Conservation (phyloP, 2,888 invertebrate species). For the Sycophila texana region DNA sequence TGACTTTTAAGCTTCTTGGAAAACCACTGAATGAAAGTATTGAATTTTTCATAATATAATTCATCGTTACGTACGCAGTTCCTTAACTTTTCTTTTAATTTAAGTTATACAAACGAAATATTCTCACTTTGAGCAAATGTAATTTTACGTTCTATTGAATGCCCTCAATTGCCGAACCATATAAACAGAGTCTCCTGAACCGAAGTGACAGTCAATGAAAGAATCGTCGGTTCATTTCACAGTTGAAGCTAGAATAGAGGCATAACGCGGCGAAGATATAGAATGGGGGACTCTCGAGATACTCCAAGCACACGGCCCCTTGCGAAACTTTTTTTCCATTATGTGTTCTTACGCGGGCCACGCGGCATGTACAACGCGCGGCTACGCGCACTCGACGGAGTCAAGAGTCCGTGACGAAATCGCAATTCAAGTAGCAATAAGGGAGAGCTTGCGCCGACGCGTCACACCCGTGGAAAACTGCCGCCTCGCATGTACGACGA, state of each 20-base stretch:
- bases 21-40: neutral
- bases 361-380: conserved; percentile 39
- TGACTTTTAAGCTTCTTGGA: neutral
- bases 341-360: conserved; percentile 41
- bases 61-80: too few species aligned
- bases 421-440: conserved; percentile 64
- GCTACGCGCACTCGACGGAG: conserved; percentile 53
- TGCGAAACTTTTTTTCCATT: conserved; percentile 52
- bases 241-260: neutral
- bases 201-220: conserved; percentile 26
- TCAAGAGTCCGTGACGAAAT: conserved; percentile 70
- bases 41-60: neutral
- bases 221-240: conserved; percentile 12
- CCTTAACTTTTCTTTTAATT: too few species aligned
- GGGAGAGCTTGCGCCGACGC: conserved; percentile 48
- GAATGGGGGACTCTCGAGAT: conserved; percentile 41
- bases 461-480: neutral
- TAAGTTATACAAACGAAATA: neutral
- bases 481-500: neutral
- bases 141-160: neutral
- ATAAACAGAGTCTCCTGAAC: neutral
- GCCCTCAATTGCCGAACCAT: neutral
- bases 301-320: conserved; percentile 25
- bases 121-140: neutral
- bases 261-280: conserved; percentile 3